Base-by-base conservation (phyloP, 2,797 vertebrate genomes). In the Eleutherodactylus coqui region DNA sequence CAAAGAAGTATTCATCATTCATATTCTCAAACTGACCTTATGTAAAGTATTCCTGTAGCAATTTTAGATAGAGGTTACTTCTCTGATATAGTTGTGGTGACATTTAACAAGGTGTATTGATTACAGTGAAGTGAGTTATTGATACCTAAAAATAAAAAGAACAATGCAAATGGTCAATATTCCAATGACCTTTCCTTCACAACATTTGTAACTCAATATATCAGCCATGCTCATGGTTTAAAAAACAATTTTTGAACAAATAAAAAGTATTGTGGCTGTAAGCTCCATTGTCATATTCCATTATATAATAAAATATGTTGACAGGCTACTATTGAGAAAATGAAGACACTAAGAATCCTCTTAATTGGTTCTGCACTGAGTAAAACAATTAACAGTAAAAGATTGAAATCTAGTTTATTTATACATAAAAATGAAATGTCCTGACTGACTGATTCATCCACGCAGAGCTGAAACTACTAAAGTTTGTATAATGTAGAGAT, bases 91-190 rank as follows among this genome's bases (percentile, higher is more conserved):
- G 32, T 49, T n/a, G 19, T 36, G 19, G 17, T 53, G 79, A 45
- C 47, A 45, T 82, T 49, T 82, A 82, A 70, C 79, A 70, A 82
- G 45, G 45, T 53, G 5, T 70, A 82, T 70, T 41, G 79, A 82
- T 82, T 70, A 70, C 45, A 82, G 5, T 53, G 11, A 82, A 81
- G 47, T 70, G 64, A 70, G 79, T 67, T 82, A 82, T 82, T 82
- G 79, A 82, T 82, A 82, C 13, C 79, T 70, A 70, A 82, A 76
- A 82, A 82, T 79, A 69, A 82, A 82, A 53, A n/a, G 79, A 82
- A 82, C 79, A 82, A 82, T 82, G 79, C 49, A 70, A 13, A 32
- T 17, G 32, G 32, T 82, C 79, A 82, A 82, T 82, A 82, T 51
- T 53, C 64, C 47, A 82, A 70, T 67, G 45, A 70, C 79, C 79